phyloP scores from a whole-genome alignment of 2,797 vertebrate species.

The Tangara arthus region DNA sequence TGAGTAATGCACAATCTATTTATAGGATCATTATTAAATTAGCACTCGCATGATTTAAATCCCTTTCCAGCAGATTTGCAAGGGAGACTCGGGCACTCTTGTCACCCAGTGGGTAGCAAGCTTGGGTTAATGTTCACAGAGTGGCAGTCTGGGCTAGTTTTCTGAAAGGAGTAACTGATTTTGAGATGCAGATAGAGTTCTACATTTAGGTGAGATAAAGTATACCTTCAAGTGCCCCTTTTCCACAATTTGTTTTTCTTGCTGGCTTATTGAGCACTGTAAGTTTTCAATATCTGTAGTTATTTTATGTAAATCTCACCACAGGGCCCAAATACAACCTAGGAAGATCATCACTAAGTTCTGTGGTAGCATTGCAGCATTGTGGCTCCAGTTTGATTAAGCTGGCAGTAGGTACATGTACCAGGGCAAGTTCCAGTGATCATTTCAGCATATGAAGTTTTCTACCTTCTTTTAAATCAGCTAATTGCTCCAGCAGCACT shows the following conservation, averaged over 20 bases:
- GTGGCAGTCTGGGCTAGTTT: background rate
- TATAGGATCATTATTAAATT: constrained; percentile 20
- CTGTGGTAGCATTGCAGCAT: background rate
- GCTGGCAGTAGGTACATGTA: background rate
- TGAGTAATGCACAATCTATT: constrained; percentile 13
- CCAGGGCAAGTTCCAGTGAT: background rate
- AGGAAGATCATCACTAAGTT: background rate
- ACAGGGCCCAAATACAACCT: background rate
- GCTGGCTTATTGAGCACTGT: background rate
- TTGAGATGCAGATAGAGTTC: background rate
- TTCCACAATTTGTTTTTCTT: background rate
- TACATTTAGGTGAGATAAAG: background rate
- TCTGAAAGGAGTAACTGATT: background rate
- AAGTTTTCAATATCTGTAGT: background rate
- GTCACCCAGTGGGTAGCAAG: background rate
- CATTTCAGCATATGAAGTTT: background rate
- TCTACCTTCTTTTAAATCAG: background rate
- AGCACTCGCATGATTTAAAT: background rate
- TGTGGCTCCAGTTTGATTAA: background rate
- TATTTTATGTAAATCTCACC: background rate
- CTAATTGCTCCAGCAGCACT: background rate
- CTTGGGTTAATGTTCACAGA: background rate
- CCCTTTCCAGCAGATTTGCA: background rate
- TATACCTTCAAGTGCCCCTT: background rate
- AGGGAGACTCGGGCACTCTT: background rate